These are phyloP conservation scores for Neosilurus hyrtlii DNA, from an alignment of 2,797 vertebrate species.

Conservation along the genomic window DNA sequence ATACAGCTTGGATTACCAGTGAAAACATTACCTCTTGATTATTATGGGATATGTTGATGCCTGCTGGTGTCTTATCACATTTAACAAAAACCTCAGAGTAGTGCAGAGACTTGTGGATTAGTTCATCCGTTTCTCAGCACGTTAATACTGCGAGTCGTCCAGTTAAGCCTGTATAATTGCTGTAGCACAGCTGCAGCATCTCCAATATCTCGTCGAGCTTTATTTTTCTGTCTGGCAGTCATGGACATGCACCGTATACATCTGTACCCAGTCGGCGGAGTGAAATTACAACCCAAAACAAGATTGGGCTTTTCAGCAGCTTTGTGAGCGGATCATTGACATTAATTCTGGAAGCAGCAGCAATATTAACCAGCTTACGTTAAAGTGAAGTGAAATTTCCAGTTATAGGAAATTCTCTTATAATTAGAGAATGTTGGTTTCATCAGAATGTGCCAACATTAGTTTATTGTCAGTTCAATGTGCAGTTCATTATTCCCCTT, in stretches of 20 bases:
- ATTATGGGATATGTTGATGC: background rate
- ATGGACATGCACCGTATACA: background rate
- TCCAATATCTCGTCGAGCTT: background rate
- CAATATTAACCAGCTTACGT: background rate
- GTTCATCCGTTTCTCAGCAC: background rate
- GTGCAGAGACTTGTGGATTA: background rate
- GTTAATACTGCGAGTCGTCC: background rate
- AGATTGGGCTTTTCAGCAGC: background rate
- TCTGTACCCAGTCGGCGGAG: background rate
- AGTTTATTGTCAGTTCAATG: background rate
- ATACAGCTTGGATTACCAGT: background rate
- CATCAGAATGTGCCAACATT: background rate
- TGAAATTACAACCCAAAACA: background rate
- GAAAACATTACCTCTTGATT: background rate
- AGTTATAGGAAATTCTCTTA: background rate
- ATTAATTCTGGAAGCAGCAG: background rate
- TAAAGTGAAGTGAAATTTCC: background rate
- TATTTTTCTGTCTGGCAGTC: background rate
- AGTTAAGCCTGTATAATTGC: conserved; percentile 13
- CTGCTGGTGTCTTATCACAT: background rate
- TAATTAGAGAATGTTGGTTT: background rate
- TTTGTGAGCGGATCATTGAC: background rate
- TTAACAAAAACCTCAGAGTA: background rate
- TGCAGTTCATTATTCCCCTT: background rate
- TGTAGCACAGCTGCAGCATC: conserved; percentile 3